Percentiles rank a stretch among this genome's conserved stretches.
These are phyloP conservation scores for Sphaerophoria rueppellii DNA, from an alignment of 2,888 invertebrate species.

Conservation along the genomic window DNA sequence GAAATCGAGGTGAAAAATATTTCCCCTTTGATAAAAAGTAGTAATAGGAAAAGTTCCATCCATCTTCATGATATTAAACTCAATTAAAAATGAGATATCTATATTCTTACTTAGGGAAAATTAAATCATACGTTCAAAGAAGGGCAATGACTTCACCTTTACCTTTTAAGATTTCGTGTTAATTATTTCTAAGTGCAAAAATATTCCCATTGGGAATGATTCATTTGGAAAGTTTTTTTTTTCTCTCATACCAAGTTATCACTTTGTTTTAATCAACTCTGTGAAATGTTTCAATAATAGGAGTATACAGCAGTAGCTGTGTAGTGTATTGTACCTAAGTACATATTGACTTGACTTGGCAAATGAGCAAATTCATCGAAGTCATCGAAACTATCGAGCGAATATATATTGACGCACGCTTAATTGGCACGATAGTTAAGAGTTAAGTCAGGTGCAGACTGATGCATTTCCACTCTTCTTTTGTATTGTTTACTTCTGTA, in stretches of 20 bases:
- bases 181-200: constrained; percentile 9
- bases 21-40: background rate
- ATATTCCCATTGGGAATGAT: constrained; percentile 20
- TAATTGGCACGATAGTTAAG: constrained; percentile 57
- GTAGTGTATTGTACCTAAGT: background rate
- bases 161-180: constrained; percentile 11
- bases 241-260: background rate
- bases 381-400: constrained; percentile 38
- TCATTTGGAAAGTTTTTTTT: constrained; percentile 23
- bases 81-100: constrained; percentile 23
- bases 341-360: background rate
- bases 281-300: background rate
- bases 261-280: constrained; percentile 13
- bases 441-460: constrained; percentile 32
- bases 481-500: background rate
- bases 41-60: constrained; percentile 1
- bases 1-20: constrained; percentile 37
- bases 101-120: background rate
- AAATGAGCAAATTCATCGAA: constrained; percentile 24
- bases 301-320: background rate
- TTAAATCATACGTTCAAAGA: constrained; percentile 1
- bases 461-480: constrained; percentile 27
- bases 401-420: constrained; percentile 56
- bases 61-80: background rate
- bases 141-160: constrained; percentile 42